Percentiles rank a stretch among this genome's conserved stretches.
These are phyloP conservation scores for Lepidurus apus DNA, from an alignment of 1,140 invertebrate genomes.

Conservation along the genomic window DNA sequence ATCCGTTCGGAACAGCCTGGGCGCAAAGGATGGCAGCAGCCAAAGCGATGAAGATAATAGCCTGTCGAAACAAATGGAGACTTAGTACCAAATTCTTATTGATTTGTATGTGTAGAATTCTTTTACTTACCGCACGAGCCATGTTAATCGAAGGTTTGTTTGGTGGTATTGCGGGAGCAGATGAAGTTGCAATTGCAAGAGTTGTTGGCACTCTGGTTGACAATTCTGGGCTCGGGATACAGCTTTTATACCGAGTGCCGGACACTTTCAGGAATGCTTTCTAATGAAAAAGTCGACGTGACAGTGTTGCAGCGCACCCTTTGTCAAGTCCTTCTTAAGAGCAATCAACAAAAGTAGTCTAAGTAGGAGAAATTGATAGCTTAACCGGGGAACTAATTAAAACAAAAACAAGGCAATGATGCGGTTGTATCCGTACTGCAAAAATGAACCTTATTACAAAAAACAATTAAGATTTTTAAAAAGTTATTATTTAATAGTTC, in stretches of 20 bases:
- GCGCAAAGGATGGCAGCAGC: conserved; percentile 6
- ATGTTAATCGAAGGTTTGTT: background rate
- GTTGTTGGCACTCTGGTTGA: background rate
- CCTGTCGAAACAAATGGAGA: background rate
- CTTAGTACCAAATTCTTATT: background rate
- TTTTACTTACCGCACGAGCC: background rate
- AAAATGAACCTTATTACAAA: no score
- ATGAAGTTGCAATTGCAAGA: background rate
- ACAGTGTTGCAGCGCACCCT: background rate
- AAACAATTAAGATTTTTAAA: no score
- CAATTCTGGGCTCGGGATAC: background rate
- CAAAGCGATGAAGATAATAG: background rate
- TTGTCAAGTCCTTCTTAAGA: background rate
- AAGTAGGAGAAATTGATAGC: background rate
- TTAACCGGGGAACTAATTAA: no score
- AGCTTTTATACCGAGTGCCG: background rate
- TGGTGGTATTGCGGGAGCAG: background rate
- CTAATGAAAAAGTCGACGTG: background rate
- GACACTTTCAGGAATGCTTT: background rate
- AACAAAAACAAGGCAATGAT: no score
- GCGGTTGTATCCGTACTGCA: no score
- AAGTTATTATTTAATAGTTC: no score
- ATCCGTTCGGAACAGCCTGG: background rate
- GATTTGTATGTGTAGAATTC: background rate
- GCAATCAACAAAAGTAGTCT: background rate